phyloP scores from a whole-genome alignment of 2,888 invertebrate species.

The Hypselothyrea guttata region DNA sequence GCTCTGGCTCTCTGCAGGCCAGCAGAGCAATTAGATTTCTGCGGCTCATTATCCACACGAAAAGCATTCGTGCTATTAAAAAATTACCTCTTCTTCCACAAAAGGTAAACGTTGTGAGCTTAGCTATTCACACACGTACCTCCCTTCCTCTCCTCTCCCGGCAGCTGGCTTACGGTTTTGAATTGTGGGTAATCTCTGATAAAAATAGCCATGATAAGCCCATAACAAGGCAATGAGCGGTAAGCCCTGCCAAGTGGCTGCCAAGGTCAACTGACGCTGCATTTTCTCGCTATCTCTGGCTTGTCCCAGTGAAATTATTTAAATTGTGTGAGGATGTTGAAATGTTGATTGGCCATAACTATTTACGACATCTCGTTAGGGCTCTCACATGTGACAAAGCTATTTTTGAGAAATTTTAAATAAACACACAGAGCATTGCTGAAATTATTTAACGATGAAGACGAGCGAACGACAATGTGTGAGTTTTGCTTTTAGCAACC shows the following conservation, averaged over 20 bases:
- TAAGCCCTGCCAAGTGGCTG: too few relatives aligned
- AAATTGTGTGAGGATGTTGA: background rate
- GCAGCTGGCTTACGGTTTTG: constrained; percentile 9
- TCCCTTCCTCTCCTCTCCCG: constrained; percentile 1
- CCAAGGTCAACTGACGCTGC: too few relatives aligned
- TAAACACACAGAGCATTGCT: background rate
- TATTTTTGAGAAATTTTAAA: constrained; percentile 5
- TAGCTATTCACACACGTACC: constrained; percentile 15
- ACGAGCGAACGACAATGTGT: constrained; percentile 22
- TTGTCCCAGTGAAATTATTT: background rate
- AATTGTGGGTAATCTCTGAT: background rate
- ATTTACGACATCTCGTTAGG: background rate
- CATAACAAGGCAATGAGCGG: too few relatives aligned
- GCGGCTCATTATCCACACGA: constrained; percentile 53
- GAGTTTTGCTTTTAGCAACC: constrained; percentile 13
- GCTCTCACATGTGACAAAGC: constrained; percentile 15
- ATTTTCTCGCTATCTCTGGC: too few relatives aligned
- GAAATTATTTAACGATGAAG: constrained; percentile 22
- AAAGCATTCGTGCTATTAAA: constrained; percentile 36
- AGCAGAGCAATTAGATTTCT: constrained; percentile 49
- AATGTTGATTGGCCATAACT: background rate
- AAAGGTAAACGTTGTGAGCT: constrained; percentile 37
- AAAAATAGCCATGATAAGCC: too few relatives aligned
- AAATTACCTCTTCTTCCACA: constrained; percentile 31
- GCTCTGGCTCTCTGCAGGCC: background rate